These are phyloP conservation scores for Drosophila birchii DNA, from an alignment of 2,888 invertebrate species.

Conservation along the genomic window DNA sequence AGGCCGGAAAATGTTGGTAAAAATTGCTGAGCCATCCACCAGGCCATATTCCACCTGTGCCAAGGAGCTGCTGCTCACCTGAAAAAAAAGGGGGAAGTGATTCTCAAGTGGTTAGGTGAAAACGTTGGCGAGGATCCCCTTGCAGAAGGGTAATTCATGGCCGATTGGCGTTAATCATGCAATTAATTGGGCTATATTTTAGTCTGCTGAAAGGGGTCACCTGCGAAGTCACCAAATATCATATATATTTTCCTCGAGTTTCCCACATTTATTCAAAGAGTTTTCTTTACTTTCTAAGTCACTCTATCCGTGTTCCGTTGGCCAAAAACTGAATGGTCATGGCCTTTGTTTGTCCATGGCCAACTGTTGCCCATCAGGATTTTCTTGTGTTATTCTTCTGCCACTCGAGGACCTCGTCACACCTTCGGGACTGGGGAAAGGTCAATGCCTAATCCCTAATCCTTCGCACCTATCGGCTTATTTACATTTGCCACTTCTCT, in stretches of 20 bases:
- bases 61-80: slow-evolving; percentile 6
- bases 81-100: slow-evolving; percentile 13
- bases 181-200: slow-evolving; percentile 66
- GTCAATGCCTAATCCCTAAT: slow-evolving; percentile 49
- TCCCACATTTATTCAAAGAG: not conserved
- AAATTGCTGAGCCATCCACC: slow-evolving; percentile 70
- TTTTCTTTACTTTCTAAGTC: not conserved
- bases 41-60: slow-evolving; percentile 52
- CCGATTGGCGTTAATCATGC: slow-evolving; percentile 76
- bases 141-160: slow-evolving; percentile 12
- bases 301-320: slow-evolving; percentile 1
- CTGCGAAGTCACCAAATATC: not conserved
- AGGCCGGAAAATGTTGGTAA: slow-evolving; percentile 30
- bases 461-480: slow-evolving; percentile 40
- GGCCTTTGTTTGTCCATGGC: slow-evolving; percentile 43
- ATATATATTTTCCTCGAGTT: not conserved
- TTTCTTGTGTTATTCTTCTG: slow-evolving; percentile 31
- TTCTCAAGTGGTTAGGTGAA: slow-evolving; percentile 58
- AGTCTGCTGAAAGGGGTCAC: not conserved
- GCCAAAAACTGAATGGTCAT: slow-evolving; percentile 16
- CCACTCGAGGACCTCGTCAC: slow-evolving; percentile 41
- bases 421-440: slow-evolving; percentile 25
- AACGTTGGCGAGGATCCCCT: slow-evolving; percentile 14
- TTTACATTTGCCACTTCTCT: slow-evolving; percentile 46
- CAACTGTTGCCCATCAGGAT: slow-evolving; percentile 19